Base-by-base conservation (phyloP, 2,113 vertebrate species). In the Seriola quinqueradiata region DNA sequence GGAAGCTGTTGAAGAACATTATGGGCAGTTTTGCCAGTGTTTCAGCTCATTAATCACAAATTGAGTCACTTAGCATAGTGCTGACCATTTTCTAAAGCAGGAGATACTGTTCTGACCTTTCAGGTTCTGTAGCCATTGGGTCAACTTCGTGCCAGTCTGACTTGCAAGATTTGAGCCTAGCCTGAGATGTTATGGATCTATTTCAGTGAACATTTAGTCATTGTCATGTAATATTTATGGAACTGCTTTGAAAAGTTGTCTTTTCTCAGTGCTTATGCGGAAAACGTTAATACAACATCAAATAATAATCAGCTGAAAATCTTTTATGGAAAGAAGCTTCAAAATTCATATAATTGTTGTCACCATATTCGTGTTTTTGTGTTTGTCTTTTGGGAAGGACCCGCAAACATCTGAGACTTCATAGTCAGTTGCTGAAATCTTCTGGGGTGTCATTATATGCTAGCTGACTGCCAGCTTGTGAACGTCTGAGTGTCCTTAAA, bases 311-410 rank as follows among this genome's bases (percentile, higher is more conserved):
- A 19, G 5, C 32, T 40, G 42, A 60, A 46, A 16, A 46, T 19
- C 7, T 38, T 40, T 10, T 5, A 1, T 3, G 28, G 40, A 36
- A 25, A 23, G 4, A 34, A 32, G 19, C 28, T 55, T 23, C 10
- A 36, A 23, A 42, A 55, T 5, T 54, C 42, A 19, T 38, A 4
- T 19, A 13, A 7, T 21, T 34, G 12, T 34, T 50, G 12, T n/a
- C 40, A 1, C 17, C 38, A 2, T 66, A n/a, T 65, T 10, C 9
- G 8, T 48, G 48, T 66, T 19, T 48, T 1, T 50, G 46, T 19
- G 16, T 54, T 23, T 23, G 46, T 70, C 19, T 64, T 44, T 19
- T 10, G 70, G 7, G 23, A 64, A 64, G 59, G 67, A 70, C 57
- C 42, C 10, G 4, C 1, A 25, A 17, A 32, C 66, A 5, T 40